These are phyloP conservation scores for Mythimna ferrago DNA, from an alignment of 2,888 invertebrate species.

Conservation along the genomic window DNA sequence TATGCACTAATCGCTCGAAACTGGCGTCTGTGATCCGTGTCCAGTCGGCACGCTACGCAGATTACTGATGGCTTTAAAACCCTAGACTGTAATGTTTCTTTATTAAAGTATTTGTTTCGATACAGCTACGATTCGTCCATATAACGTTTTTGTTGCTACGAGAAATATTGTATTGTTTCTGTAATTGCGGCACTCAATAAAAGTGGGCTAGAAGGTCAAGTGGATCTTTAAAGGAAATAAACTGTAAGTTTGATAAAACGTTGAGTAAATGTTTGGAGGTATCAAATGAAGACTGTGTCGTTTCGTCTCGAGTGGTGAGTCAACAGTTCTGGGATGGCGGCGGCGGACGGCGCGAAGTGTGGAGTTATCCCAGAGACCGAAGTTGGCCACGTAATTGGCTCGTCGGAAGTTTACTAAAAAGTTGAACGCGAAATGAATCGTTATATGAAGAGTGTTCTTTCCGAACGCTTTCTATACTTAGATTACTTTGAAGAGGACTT, in stretches of 20 bases:
- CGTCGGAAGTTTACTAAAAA: slow-evolving; percentile 54
- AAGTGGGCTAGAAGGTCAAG: slow-evolving; percentile 80
- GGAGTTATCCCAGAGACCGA: slow-evolving; percentile 48
- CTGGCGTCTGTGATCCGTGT: slow-evolving; percentile 70
- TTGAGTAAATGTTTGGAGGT: slow-evolving; percentile 67
- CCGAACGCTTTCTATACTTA: slow-evolving; percentile 39
- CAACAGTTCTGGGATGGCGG: slow-evolving; percentile 61
- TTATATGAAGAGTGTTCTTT: slow-evolving; percentile 49
- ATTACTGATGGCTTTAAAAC: slow-evolving; percentile 47
- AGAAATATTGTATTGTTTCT: slow-evolving; percentile 72
- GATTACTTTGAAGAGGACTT: slow-evolving; percentile 33
- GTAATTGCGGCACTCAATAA: slow-evolving; percentile 72
- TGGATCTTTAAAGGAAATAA: slow-evolving; percentile 63
- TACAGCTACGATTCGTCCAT: slow-evolving; percentile 22
- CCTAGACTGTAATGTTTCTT: slow-evolving; percentile 58
- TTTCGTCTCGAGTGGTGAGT: slow-evolving; percentile 64
- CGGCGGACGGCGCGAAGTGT: slow-evolving; percentile 39
- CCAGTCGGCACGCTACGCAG: slow-evolving; percentile 68
- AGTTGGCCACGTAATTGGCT: slow-evolving; percentile 67
- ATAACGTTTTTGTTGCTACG: slow-evolving; percentile 49
- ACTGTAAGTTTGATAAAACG: slow-evolving; percentile 67
- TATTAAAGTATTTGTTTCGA: slow-evolving; percentile 60
- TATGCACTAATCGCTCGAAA: slow-evolving; percentile 67
- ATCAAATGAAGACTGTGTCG: slow-evolving; percentile 64
- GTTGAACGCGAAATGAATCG: slow-evolving; percentile 50